Conservation (phyloP, 2,888 invertebrate species). For the Synanthedon formicaeformis region DNA sequence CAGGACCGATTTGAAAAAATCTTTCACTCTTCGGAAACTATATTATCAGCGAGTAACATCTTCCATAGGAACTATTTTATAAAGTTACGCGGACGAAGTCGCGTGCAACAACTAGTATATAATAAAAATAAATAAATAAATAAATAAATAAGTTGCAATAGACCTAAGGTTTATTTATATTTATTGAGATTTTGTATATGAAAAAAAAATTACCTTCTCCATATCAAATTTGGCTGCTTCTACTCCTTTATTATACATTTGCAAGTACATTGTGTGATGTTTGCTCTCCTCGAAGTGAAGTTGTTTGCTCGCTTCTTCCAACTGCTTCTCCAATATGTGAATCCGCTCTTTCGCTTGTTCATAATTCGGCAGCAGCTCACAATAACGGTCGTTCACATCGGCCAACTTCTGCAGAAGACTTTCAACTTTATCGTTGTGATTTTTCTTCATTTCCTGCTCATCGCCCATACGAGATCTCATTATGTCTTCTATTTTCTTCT, state of each 20-base stretch:
- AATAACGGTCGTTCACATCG: conserved; percentile 82
- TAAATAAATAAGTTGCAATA: too few relatives aligned
- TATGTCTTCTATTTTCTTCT: conserved; percentile 80
- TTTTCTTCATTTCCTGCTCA: conserved; percentile 81
- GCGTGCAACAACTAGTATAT: too few relatives aligned
- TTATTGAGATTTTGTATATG: too few relatives aligned
- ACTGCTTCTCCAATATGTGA: conserved; percentile 77
- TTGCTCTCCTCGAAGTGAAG: conserved; percentile 78
- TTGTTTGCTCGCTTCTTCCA: conserved; percentile 77
- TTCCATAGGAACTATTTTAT: too few relatives aligned
- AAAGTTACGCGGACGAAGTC: too few relatives aligned
- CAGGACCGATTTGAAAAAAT: too few relatives aligned
- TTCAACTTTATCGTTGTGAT: conserved; percentile 84
- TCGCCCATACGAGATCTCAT: conserved; percentile 72
- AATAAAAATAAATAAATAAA: too few relatives aligned
- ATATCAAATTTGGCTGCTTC: conserved; percentile 81
- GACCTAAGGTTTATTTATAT: too few relatives aligned
- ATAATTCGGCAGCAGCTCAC: conserved; percentile 80
- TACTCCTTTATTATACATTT: conserved; percentile 86
- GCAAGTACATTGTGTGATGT: conserved; percentile 81
- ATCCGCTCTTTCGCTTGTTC: conserved; percentile 80
- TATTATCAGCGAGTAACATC: too few relatives aligned
- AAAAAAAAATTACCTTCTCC: conserved; percentile 70
- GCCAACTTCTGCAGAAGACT: conserved; percentile 77
- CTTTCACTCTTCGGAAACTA: too few relatives aligned